Conservation (phyloP, 1,140 invertebrate genomes). For the Brachionus plicatilis region DNA sequence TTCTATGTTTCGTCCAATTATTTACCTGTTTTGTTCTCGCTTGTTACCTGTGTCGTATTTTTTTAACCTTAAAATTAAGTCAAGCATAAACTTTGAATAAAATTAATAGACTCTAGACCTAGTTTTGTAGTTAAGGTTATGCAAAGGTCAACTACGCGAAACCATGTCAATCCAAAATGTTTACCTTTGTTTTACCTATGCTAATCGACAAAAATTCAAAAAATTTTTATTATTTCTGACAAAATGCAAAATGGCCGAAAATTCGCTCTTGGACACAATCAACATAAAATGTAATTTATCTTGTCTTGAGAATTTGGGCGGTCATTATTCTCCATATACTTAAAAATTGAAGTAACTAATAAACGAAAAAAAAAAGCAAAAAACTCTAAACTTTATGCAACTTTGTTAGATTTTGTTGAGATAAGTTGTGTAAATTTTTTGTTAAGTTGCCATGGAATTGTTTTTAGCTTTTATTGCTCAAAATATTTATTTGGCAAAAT, state of each 20-base stretch:
- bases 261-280: background rate
- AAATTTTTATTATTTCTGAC: background rate
- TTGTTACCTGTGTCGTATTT: conserved; percentile 25
- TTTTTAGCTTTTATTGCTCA: too few species aligned
- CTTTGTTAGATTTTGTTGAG: too few species aligned
- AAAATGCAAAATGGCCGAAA: background rate
- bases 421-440: too few species aligned
- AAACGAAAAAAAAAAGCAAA: too few species aligned
- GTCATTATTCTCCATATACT: too few species aligned
- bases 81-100: conserved; percentile 28
- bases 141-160: background rate
- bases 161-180: background rate
- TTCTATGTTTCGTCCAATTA: background rate
- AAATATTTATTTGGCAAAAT: too few species aligned
- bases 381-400: too few species aligned
- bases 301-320: background rate
- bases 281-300: background rate
- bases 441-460: too few species aligned
- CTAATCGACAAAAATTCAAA: background rate
- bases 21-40: background rate
- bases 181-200: conserved; percentile 2
- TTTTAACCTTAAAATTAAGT: conserved; percentile 35
- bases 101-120: conserved; percentile 31
- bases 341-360: too few species aligned
- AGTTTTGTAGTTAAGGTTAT: background rate